Evolutionary conservation across 2,113 vertebrate species (phyloP).

Genomic region (Pachycephala philippinensis): DNA sequence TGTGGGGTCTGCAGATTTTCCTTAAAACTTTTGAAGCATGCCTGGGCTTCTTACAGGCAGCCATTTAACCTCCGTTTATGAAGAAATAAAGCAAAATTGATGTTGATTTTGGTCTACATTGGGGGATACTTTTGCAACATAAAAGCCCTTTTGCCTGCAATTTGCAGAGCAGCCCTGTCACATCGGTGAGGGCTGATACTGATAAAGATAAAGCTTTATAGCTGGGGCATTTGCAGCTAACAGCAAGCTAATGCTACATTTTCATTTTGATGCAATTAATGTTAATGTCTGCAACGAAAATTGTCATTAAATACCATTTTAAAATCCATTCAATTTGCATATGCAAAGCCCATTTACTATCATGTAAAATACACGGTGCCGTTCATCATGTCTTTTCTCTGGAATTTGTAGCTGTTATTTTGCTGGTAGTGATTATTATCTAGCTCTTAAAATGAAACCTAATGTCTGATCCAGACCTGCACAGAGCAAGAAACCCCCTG

Average conservation of each 20-base stretch:
- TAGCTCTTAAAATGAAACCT: conserved; percentile 49
- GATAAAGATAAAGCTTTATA: conserved; percentile 81
- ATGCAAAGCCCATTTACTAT: conserved; percentile 78
- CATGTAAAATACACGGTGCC: conserved; percentile 42
- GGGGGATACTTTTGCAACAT: conserved; percentile 69
- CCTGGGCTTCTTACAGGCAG: conserved; percentile 49
- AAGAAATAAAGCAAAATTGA: conserved; percentile 80
- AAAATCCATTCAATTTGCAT: conserved; percentile 88
- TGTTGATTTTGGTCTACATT: conserved; percentile 68
- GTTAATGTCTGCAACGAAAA: conserved; percentile 80
- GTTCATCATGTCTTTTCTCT: conserved; percentile 63
- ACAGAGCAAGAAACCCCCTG: neutral
- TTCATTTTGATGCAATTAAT: conserved; percentile 82
- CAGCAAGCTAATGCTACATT: conserved; percentile 81
- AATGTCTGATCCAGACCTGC: conserved; percentile 14
- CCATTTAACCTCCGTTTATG: conserved; percentile 80
- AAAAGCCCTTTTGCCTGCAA: conserved; percentile 77
- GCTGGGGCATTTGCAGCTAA: conserved; percentile 68
- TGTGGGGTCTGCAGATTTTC: conserved; percentile 8
- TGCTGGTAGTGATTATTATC: conserved; percentile 57
- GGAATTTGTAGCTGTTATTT: conserved; percentile 53
- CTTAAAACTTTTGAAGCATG: neutral
- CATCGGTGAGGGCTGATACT: conserved; percentile 43
- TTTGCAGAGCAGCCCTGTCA: conserved; percentile 73
- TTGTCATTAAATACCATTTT: conserved; percentile 87